These are phyloP conservation scores for Cliona cf. orientalis DNA, from an alignment of 37 sponge, comb jelly and placozoan species.

Conservation along the genomic window DNA sequence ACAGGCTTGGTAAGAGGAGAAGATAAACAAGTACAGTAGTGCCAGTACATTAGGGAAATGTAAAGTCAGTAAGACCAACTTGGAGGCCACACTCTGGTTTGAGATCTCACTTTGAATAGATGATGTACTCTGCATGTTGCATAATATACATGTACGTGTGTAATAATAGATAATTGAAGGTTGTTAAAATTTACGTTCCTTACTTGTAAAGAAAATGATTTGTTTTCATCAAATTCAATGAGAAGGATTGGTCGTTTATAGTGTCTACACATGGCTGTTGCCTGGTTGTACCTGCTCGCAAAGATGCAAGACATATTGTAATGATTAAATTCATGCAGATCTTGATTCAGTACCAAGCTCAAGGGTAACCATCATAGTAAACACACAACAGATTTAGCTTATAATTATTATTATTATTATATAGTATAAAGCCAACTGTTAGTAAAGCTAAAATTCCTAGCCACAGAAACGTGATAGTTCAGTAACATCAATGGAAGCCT, in stretches of 20 bases:
- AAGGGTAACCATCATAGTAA: no score
- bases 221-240: constrained; percentile 89
- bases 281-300: constrained; percentile 84
- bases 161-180: not conserved
- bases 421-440: no score
- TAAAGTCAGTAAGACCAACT: constrained; percentile 89
- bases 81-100: constrained; percentile 69
- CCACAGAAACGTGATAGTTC: no score
- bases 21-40: not conserved
- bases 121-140: constrained; percentile 30
- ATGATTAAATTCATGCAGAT: no score
- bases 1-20: not conserved
- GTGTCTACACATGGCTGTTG: constrained; percentile 83
- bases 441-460: no score
- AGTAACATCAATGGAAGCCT: no score
- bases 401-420: no score
- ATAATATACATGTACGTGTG: not conserved
- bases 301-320: no score
- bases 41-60: constrained; percentile 91
- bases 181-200: not conserved
- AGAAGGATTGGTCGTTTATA: constrained; percentile 89
- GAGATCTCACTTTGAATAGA: constrained; percentile 77
- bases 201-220: constrained; percentile 90
- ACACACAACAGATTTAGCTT: no score
- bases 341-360: no score